Base-by-base conservation (phyloP, 1,140 invertebrate genomes). In the Tetramorium simillimum region DNA sequence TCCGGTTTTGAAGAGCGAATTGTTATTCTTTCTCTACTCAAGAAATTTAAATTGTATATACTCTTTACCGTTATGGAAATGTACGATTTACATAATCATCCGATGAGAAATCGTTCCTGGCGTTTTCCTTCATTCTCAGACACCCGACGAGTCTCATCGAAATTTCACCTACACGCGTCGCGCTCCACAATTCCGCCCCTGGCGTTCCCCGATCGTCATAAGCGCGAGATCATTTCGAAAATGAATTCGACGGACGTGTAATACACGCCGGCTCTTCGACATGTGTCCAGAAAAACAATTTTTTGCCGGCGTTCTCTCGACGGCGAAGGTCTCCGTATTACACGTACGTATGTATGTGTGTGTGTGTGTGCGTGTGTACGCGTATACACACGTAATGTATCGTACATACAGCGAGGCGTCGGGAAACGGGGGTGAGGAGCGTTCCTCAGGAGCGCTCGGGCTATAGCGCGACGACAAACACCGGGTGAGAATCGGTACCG, bases 221-320 rank as follows among this genome's bases (percentile, higher is more conserved):
- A 43, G 53, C 80, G 53, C 53, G 69, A 46, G 46, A 60, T 60
- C 21, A n/a, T 7, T 46, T 63, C 56, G 72, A 62, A 58, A 56
- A 51, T 76, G 51, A 60, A n/a, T 33, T 77, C 12, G 70, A 10
- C 3, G 43, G 63, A 69, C 56, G 84, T 63, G 46, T 76, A 53
- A 86, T 60, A 89, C 58, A 62, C 60, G 81, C 37, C 43, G 76
- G 76, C 18, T 65, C 40, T 56, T 37, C 77, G 43, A 81, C 67
- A 46, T 28, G 58, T 65, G 58, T 37, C 33, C 46, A 72, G 16
- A 58, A 90, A 90, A 90, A 90, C 88, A 90, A 88, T 90, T 90
- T 90, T 90, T 91, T 91, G 81, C 60, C 7, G 6, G 18, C 56
- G 56, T 67, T 73, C 70, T 49, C 9, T 24, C 40, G 43, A 10